These are phyloP conservation scores for Drosophila nr. fundita DNA, from an alignment of 2,888 invertebrate species.

Conservation along the genomic window DNA sequence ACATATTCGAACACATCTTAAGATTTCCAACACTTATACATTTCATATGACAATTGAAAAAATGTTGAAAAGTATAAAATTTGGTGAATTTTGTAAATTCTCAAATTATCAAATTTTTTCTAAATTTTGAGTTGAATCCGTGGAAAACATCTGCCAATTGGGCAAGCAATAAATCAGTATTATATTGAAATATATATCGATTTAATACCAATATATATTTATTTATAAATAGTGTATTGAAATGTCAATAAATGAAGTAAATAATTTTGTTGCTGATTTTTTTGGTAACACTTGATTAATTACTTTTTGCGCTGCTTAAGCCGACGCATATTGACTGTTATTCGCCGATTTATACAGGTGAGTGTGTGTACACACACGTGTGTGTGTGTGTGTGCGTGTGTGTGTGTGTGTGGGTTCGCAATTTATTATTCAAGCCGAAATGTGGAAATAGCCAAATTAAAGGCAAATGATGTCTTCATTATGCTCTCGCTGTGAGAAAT, in stretches of 20 bases:
- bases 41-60: neutral
- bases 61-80: neutral
- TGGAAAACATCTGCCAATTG: neutral
- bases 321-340: constrained; percentile 24
- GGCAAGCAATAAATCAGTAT: neutral
- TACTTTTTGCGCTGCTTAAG: constrained; percentile 31
- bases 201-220: neutral
- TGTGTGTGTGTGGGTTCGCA: constrained; percentile 41
- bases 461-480: constrained; percentile 78
- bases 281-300: constrained; percentile 42
- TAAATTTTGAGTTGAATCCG: neutral
- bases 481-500: constrained; percentile 68
- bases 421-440: constrained; percentile 71
- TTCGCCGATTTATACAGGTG: constrained; percentile 17
- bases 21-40: too few species aligned
- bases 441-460: constrained; percentile 73
- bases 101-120: too few species aligned
- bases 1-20: too few species aligned
- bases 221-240: constrained; percentile 26
- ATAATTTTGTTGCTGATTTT: constrained; percentile 14
- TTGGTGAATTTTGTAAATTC: too few species aligned
- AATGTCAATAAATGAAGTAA: constrained; percentile 6
- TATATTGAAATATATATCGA: neutral
- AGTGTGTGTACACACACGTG: constrained; percentile 17
- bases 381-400: constrained; percentile 21